These are phyloP conservation scores for Bambusicola thoracicus DNA, from an alignment of 2,113 vertebrate species.

Conservation along the genomic window DNA sequence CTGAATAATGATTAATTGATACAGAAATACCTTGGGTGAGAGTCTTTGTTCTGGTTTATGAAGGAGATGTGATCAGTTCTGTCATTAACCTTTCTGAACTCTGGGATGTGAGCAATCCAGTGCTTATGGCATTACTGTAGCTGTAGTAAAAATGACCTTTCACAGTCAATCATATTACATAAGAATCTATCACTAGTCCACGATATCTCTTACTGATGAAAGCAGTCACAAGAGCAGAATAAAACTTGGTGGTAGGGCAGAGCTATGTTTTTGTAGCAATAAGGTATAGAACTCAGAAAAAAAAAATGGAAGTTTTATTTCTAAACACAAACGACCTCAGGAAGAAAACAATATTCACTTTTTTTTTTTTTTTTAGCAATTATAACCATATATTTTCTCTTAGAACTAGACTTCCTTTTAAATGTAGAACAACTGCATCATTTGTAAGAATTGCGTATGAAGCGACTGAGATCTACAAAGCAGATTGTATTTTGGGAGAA, in stretches of 20 bases:
- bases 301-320: background rate
- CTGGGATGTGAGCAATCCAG: background rate
- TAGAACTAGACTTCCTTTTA: background rate
- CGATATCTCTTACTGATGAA: background rate
- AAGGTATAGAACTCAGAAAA: background rate
- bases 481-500: background rate
- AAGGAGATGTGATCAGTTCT: background rate
- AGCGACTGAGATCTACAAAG: background rate
- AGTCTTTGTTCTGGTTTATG: background rate
- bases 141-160: background rate
- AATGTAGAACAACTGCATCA: background rate
- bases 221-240: background rate
- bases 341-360: background rate
- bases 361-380: background rate
- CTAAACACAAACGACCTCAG: background rate
- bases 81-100: background rate
- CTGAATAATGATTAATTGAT: background rate
- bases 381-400: background rate
- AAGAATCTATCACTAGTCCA: rapidly evolving
- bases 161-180: background rate
- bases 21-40: background rate
- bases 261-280: background rate
- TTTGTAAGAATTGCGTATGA: background rate
- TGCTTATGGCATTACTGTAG: background rate
- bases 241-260: background rate